A percentile compares a stretch with the other conserved stretches of the same genome.
These are phyloP conservation scores for Pachycephala philippinensis DNA, from an alignment of 2,113 vertebrate species.

Conservation along the genomic window DNA sequence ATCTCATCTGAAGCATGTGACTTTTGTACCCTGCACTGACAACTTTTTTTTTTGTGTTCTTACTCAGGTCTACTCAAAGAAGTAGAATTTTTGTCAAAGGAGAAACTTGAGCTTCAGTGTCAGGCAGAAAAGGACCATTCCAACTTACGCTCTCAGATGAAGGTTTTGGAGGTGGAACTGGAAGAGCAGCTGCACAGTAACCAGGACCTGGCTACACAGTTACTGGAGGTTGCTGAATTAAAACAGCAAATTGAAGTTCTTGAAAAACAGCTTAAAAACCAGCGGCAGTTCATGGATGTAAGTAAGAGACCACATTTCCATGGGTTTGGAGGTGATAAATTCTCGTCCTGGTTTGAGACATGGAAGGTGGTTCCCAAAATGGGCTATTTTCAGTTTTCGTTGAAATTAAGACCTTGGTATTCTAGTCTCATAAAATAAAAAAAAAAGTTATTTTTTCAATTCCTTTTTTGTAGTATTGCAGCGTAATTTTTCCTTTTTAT, in stretches of 20 bases:
- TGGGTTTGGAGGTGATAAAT: not conserved
- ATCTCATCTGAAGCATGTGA: not conserved
- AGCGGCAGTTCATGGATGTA: conserved; percentile 94
- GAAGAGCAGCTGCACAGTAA: conserved; percentile 85
- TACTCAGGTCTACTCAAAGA: conserved; percentile 81
- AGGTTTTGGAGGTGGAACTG: conserved; percentile 82
- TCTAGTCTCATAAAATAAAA: not conserved
- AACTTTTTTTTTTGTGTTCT: not conserved
- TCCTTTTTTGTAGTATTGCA: not conserved
- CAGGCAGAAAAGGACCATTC: conserved; percentile 88
- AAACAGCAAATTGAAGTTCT: conserved; percentile 84
- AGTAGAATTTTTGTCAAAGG: conserved; percentile 79
- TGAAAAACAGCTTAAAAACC: conserved; percentile 89
- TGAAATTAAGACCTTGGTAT: not conserved
- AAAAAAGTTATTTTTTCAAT: not conserved
- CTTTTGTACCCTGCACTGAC: not conserved
- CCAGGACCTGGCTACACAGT: conserved; percentile 72
- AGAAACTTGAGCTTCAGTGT: conserved; percentile 83
- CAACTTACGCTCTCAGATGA: conserved; percentile 78
- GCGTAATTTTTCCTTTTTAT: not conserved
- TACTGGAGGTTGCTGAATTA: conserved; percentile 78
- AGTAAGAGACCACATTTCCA: not conserved
- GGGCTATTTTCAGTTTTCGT: not conserved
- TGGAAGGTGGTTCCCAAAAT: not conserved
- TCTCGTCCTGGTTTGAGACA: not conserved